These are phyloP conservation scores for Sabatieria punctata DNA, from an alignment of 2,888 invertebrate species.

Conservation along the genomic window DNA sequence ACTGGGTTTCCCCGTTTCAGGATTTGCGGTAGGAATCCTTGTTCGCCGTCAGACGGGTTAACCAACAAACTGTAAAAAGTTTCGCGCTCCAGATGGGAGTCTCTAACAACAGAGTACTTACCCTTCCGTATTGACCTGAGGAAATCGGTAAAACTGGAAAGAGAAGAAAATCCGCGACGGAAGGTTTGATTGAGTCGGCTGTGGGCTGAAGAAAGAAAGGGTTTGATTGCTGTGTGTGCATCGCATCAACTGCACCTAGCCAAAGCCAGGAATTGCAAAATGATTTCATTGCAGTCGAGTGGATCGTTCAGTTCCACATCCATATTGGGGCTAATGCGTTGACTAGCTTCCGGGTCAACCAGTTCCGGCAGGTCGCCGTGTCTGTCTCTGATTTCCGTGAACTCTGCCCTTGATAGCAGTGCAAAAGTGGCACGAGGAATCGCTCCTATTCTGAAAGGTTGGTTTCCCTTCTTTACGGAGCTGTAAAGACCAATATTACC, in stretches of 20 bases:
- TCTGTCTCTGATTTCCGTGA: constrained; percentile 32
- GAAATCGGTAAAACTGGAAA: constrained; percentile 39
- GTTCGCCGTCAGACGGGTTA: too few relatives aligned
- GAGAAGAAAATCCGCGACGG: constrained; percentile 36
- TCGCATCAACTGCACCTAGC: constrained; percentile 26
- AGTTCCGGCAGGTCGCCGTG: constrained; percentile 34
- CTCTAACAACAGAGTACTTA: too few relatives aligned
- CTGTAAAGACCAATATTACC: too few relatives aligned
- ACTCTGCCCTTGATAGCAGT: constrained; percentile 29
- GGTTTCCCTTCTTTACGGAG: constrained; percentile 4
- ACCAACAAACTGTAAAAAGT: too few relatives aligned
- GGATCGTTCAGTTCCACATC: constrained; percentile 32
- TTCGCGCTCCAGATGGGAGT: too few relatives aligned
- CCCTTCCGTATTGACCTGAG: constrained; percentile 38
- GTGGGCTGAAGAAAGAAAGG: too few relatives aligned
- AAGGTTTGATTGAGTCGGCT: too few relatives aligned
- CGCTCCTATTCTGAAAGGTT: constrained; percentile 19
- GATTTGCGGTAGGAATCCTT: too few relatives aligned
- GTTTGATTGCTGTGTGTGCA: background rate
- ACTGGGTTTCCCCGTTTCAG: too few relatives aligned
- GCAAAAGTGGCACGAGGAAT: constrained; percentile 34
- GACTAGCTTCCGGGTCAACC: constrained; percentile 27
- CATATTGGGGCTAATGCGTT: constrained; percentile 16
- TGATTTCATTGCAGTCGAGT: constrained; percentile 36
- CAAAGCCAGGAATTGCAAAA: constrained; percentile 38